Evolutionary conservation across 2,113 vertebrate species (phyloP).

Genomic region (Pampusana beccarii): DNA sequence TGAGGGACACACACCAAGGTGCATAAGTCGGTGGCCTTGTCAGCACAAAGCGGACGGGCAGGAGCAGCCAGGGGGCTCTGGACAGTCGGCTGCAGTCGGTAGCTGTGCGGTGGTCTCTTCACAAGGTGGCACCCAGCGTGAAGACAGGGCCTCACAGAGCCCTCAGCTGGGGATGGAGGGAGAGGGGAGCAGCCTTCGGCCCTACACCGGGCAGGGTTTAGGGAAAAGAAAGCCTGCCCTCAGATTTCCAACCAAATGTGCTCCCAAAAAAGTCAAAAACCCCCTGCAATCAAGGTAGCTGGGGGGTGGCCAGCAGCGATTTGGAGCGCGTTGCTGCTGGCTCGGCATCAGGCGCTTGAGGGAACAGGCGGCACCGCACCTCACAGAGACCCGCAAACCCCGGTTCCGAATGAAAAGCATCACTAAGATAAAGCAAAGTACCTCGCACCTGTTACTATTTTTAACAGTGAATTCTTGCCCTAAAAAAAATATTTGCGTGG

Average conservation of each 20-base stretch:
- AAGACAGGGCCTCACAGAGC: no score
- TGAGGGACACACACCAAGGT: background rate
- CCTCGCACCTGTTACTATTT: slow-evolving; percentile 37
- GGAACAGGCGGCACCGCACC: accelerated
- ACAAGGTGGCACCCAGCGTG: background rate
- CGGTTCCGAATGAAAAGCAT: accelerated
- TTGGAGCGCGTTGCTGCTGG: accelerated
- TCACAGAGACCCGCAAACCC: background rate
- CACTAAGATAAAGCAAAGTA: background rate
- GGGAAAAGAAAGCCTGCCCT: background rate
- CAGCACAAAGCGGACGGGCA: background rate
- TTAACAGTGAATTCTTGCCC: slow-evolving; percentile 43
- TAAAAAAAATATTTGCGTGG: slow-evolving; percentile 3
- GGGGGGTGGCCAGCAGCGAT: background rate
- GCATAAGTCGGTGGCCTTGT: background rate
- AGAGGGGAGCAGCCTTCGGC: background rate
- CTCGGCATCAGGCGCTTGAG: background rate
- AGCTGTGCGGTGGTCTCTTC: accelerated
- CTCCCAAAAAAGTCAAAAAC: background rate
- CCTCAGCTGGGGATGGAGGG: background rate
- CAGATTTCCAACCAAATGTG: background rate
- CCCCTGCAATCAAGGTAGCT: no score
- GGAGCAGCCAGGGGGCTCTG: accelerated
- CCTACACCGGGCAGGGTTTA: accelerated
- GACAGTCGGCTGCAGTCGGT: background rate